Base-by-base conservation (phyloP, 1,140 invertebrate genomes). In the Zaprionus africanus region DNA sequence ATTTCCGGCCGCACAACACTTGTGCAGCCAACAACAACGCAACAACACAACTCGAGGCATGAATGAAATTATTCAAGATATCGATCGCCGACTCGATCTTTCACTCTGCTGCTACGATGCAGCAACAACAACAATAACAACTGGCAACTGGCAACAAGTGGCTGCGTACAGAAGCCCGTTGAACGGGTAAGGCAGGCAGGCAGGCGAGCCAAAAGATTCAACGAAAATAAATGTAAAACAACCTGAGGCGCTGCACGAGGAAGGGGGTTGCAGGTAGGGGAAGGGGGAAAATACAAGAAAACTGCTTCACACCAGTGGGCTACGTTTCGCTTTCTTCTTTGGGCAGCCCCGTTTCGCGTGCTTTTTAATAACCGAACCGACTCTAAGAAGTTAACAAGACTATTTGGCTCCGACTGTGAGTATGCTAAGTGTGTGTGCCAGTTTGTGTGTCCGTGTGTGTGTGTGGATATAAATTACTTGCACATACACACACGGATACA, bases 61-160 rank as follows among this genome's bases (percentile, higher is more conserved):
- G 82, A 85, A 84, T 84, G 82, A 84, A 84, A 84, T 85, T 87
- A 87, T 87, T 88, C 84, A 83, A 87, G 84, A 87, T 87, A 87
- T 87, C 81, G 84, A 85, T 85, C 82, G 81, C 66, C 43, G 31
- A 31, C 65, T 58, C 81, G 60, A 81, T 81, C 82, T 78, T 31
- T 31, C 60, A 64, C 76, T 53, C 36, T 9, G 17, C n/a, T 19
- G 26, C 15, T 31, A 34, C 9, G 31, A 34, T 34, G 31, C 31
- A 34, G 31, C 31, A 31, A 34, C 31, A 34, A 34, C 31, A 31
- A 31, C 28, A 38, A 26, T 28, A 63, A 56, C 59, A 34, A 56
- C 49, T 56, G 13, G 13, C 7, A 43, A 53, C 43, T 28, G 60
- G 19, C 53, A 64, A 67, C 63, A 43, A 61, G 57, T 61, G 41